Evolutionary conservation across 2,113 vertebrate genomes (phyloP), one percentile per base, ranked within the genome.

Genomic region (Silurus asotus): DNA sequence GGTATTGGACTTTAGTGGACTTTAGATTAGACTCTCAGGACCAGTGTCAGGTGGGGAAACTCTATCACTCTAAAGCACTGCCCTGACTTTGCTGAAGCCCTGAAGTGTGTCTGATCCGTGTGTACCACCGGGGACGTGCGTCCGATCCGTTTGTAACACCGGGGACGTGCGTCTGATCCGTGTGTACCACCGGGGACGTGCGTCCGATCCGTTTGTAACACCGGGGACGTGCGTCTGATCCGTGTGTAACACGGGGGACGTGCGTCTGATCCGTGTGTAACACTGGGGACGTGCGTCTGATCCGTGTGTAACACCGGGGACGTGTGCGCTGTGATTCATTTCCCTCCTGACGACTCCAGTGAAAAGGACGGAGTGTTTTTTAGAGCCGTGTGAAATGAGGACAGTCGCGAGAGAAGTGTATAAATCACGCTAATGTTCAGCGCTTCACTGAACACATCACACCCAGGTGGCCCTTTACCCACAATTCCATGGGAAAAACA

Each of bases 391-490:
- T 70, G 81, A 70, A 83, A 83, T 20, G 65, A 83, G 81, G 81
- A 83, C 81, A 56, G 62, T 59, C 4, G 28, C 8, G 20, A 19
- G 51, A 55, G 65, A 69, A 69, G 81, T 67, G 81, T 67, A 82
- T 82, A 55, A 82, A 82, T 82, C 81, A 82, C 20, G 4, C 25
- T 83, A 83, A 83, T 56, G 64, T 69, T 37, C 81, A 69, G 81
- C 19, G 81, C 65, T 83, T 25, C 81, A 70, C n/a, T 83, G 65
- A 37, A n/a, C 81, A 70, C 81, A 82, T 69, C 62, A 65, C 64
- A 83, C 81, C 81, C 81, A 70, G 81, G 81, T 83, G 81, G 81
- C 62, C 65, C 64, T 70, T 83, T 83, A 83, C 65, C 65, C 81
- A 83, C 81, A 70, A 23, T 70, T 51, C 81, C 51, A 37, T 69